Evolutionary conservation across 2,113 vertebrate species (phyloP).

Genomic region (Petromus typicus): DNA sequence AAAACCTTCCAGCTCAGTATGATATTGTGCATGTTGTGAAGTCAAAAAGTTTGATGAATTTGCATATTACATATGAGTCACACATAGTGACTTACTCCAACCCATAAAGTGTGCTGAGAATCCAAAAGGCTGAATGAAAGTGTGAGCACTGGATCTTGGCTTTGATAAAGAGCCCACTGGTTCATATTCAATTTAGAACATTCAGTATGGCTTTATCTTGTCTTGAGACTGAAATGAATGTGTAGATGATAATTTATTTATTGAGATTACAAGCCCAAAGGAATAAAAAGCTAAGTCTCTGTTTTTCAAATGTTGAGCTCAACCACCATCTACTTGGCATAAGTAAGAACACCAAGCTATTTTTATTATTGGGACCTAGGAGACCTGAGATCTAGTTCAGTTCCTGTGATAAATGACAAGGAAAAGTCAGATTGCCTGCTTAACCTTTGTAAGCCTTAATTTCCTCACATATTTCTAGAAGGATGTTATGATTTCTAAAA

Average conservation of each 20-base stretch:
- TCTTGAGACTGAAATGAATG: slow-evolving; percentile 74
- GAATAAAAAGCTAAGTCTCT: slow-evolving; percentile 54
- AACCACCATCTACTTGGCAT: neutral
- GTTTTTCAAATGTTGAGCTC: neutral
- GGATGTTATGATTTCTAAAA: neutral
- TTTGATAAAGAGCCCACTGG: slow-evolving; percentile 46
- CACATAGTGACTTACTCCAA: neutral
- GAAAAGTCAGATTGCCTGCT: neutral
- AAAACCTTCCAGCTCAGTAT: slow-evolving; percentile 12
- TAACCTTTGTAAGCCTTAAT: neutral
- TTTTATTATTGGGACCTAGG: slow-evolving; percentile 1
- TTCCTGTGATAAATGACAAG: neutral
- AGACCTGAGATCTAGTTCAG: neutral
- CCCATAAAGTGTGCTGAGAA: slow-evolving; percentile 42
- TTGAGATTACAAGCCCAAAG: slow-evolving; percentile 68
- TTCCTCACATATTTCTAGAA: neutral
- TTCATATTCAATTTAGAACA: slow-evolving; percentile 74
- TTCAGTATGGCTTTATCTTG: slow-evolving; percentile 66
- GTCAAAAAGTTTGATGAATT: slow-evolving; percentile 17
- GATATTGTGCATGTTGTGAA: neutral
- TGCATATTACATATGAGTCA: slow-evolving; percentile 36
- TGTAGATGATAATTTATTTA: slow-evolving; percentile 68
- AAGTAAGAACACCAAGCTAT: neutral
- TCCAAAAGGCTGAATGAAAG: slow-evolving; percentile 37
- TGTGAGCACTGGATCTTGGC: neutral